Percentiles rank a stretch among this genome's conserved stretches.
These are phyloP conservation scores for Atopsyche davidsoni DNA, from an alignment of 1,140 invertebrate genomes.

Conservation along the genomic window DNA sequence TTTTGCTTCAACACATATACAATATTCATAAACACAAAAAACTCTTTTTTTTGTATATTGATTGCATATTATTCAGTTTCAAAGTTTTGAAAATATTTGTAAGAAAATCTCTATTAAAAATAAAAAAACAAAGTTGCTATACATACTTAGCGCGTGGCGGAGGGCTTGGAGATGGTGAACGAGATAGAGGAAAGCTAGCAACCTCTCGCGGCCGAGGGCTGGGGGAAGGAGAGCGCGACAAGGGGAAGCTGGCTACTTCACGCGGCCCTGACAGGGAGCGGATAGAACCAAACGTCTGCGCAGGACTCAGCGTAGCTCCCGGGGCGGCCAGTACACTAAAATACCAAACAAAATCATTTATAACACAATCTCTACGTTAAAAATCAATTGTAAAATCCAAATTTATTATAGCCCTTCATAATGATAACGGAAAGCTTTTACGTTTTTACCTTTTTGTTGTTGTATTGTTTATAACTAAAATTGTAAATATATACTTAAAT, in stretches of 20 bases:
- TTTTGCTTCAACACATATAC: too few relatives aligned
- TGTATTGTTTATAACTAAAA: too few relatives aligned
- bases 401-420: too few relatives aligned
- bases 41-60: too few relatives aligned
- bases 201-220: constrained; percentile 63
- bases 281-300: constrained; percentile 67
- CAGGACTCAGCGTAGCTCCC: constrained; percentile 59
- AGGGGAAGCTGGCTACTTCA: constrained; percentile 70
- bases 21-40: too few relatives aligned
- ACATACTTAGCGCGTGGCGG: constrained; percentile 51
- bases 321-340: constrained; percentile 60
- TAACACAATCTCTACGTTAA: too few relatives aligned
- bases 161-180: constrained; percentile 63
- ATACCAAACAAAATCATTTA: constrained; percentile 25
- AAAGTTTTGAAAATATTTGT: constrained; percentile 16
- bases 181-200: constrained; percentile 66
- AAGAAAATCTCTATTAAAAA: too few relatives aligned
- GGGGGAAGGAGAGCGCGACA: constrained; percentile 66
- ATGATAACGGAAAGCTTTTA: too few relatives aligned
- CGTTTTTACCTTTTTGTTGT: too few relatives aligned
- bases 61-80: constrained; percentile 18
- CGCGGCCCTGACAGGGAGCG: constrained; percentile 62
- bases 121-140: background rate
- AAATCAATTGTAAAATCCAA: too few relatives aligned
- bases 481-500: too few relatives aligned